These are phyloP conservation scores for Ascidia mentula DNA, from an alignment of 23 tunicate genomes.

Conservation along the genomic window DNA sequence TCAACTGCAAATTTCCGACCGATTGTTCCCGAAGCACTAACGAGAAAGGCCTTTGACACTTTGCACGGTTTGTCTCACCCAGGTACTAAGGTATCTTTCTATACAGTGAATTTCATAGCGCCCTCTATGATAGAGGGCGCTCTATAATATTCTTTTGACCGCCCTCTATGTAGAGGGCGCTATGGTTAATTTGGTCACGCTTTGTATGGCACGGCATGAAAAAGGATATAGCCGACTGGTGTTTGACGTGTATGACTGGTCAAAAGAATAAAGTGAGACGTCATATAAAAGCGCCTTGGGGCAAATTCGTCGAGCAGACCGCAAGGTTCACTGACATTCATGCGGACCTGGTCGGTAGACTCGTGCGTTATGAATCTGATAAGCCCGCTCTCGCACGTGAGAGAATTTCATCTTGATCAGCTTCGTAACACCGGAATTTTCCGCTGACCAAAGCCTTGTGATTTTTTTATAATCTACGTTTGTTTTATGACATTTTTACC, in stretches of 20 bases:
- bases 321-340: not conserved
- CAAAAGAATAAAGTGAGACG: not conserved
- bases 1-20: conserved; percentile 4
- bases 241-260: not conserved
- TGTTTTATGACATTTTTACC: no score
- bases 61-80: conserved; percentile 15
- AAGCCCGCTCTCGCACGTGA: no score
- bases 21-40: not conserved
- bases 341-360: conserved; percentile 22
- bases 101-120: no score
- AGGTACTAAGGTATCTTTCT: not conserved
- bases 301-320: not conserved
- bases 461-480: no score
- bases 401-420: no score
- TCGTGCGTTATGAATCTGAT: no score
- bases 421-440: no score
- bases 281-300: not conserved
- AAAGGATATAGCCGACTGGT: not conserved
- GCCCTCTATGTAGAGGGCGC: no score
- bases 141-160: no score
- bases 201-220: conserved; percentile 40
- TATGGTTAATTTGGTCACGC: not conserved
- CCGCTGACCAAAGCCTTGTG: no score
- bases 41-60: conserved; percentile 2
- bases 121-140: no score